These are phyloP conservation scores for Psittacula derbiana DNA, from an alignment of 2,797 vertebrate genomes.

Conservation along the genomic window DNA sequence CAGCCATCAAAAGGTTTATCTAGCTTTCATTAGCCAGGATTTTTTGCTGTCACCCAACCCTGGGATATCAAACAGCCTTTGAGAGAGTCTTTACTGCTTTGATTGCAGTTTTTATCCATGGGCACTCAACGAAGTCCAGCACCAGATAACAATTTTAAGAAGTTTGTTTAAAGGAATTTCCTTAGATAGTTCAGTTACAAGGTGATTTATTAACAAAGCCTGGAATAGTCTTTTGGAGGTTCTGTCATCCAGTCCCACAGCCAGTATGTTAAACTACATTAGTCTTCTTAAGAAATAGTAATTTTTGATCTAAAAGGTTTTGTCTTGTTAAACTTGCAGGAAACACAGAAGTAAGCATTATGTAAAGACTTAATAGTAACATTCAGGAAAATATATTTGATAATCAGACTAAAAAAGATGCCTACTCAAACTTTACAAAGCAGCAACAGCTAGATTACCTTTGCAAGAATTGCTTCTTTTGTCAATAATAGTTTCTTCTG, in stretches of 20 bases:
- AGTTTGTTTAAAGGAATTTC: background rate
- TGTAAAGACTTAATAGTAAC: background rate
- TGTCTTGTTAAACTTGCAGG: background rate
- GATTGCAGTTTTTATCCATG: background rate
- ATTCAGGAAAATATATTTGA: background rate
- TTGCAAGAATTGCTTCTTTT: slow-evolving; percentile 81
- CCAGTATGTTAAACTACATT: background rate
- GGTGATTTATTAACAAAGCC: background rate
- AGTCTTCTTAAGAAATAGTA: background rate
- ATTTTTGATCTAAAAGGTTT: background rate
- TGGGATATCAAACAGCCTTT: background rate
- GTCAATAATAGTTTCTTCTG: slow-evolving; percentile 75
- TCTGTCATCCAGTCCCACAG: background rate
- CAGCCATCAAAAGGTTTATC: background rate
- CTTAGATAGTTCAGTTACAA: background rate
- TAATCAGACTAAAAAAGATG: background rate
- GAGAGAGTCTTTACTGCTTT: background rate
- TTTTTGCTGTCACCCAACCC: background rate
- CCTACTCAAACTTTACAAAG: background rate
- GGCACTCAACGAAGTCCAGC: background rate
- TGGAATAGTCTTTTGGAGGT: background rate
- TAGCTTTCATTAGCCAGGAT: background rate
- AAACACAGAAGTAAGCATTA: background rate
- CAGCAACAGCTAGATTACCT: slow-evolving; percentile 76
- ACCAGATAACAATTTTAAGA: background rate